Evolutionary conservation across 2,113 vertebrate genomes (phyloP).

Genomic region (Blennius ocellaris): DNA sequence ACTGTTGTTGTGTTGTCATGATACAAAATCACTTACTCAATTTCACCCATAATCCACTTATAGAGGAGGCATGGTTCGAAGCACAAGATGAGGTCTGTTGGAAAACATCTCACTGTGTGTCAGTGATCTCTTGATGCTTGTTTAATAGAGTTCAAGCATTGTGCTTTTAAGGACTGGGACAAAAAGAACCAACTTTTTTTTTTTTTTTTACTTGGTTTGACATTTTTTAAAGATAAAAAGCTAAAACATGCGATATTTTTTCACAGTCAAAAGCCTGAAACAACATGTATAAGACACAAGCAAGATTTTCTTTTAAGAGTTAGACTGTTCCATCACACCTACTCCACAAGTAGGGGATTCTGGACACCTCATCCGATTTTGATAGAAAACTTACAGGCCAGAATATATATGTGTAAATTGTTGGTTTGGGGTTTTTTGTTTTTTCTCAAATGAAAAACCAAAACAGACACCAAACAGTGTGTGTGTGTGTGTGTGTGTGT

Average conservation of each 20-base stretch:
- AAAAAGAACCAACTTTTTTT: neutral
- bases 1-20: conserved; percentile 70
- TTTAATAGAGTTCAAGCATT: neutral
- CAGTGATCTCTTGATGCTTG: neutral
- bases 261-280: too few species aligned
- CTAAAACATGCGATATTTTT: neutral
- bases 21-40: conserved; percentile 60
- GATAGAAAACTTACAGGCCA: too few species aligned
- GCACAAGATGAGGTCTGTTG: conserved; percentile 55
- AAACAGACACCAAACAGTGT: too few species aligned
- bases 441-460: too few species aligned
- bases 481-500: neutral
- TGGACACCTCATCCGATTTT: neutral
- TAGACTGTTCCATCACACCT: neutral
- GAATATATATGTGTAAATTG: too few species aligned
- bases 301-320: neutral
- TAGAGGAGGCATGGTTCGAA: conserved; percentile 13
- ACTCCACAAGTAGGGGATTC: neutral
- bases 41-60: conserved; percentile 72
- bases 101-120: too few species aligned
- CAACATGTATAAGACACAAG: too few species aligned
- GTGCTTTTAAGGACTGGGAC: neutral
- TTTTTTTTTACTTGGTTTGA: neutral
- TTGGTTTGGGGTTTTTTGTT: too few species aligned
- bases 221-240: neutral